These are phyloP conservation scores for Cydia pomonella DNA, from an alignment of 1,140 invertebrate genomes.

Conservation along the genomic window DNA sequence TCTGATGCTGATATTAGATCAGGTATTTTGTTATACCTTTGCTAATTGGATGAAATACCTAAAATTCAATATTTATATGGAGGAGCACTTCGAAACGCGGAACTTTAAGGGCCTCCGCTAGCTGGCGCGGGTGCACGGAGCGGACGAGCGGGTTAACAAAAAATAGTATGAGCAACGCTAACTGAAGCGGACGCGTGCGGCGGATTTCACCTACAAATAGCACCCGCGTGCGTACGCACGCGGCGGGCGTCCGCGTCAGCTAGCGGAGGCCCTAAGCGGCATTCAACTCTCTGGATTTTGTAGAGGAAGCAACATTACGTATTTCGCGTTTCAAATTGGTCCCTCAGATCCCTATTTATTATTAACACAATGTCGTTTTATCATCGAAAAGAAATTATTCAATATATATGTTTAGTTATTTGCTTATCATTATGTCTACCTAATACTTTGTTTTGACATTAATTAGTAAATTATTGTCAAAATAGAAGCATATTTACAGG, in stretches of 20 bases:
- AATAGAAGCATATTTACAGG: constrained; percentile 31
- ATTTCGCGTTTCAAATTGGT: neutral
- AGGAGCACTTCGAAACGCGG: neutral
- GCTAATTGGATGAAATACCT: constrained; percentile 20
- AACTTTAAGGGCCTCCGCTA: too few relatives aligned
- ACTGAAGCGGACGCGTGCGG: too few relatives aligned
- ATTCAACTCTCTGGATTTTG: neutral
- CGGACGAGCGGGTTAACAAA: too few relatives aligned
- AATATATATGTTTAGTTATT: constrained; percentile 9
- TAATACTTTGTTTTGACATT: constrained; percentile 32
- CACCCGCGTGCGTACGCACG: too few relatives aligned
- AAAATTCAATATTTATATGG: constrained; percentile 5
- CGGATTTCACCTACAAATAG: too few relatives aligned
- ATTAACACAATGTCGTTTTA: constrained; percentile 1
- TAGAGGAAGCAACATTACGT: neutral
- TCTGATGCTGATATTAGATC: constrained; percentile 21
- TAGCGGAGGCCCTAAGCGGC: too few relatives aligned
- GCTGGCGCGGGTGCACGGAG: too few relatives aligned
- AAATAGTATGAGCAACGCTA: too few relatives aligned
- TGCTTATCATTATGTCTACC: constrained; percentile 33
- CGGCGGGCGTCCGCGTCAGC: too few relatives aligned
- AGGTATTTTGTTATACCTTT: constrained; percentile 25
- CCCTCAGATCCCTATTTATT: constrained; percentile 10
- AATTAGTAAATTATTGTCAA: constrained; percentile 33
- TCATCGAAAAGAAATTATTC: constrained; percentile 8